Conservation (phyloP, 2,113 vertebrate species). For the Ailuropoda melanoleuca region DNA sequence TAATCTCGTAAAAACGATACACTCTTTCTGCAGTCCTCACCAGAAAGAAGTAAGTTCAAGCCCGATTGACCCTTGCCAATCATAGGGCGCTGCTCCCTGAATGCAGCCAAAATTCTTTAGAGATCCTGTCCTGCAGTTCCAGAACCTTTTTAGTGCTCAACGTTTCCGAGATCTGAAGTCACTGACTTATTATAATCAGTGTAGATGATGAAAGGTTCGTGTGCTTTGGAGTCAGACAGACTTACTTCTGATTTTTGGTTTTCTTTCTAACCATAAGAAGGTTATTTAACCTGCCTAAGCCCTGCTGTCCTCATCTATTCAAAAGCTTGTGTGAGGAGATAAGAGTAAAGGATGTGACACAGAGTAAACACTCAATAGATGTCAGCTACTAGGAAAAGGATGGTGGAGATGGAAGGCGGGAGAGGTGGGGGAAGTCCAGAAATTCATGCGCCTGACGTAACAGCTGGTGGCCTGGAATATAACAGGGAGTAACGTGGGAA, state of each 20-base stretch:
- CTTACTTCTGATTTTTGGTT: not conserved
- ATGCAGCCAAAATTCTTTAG: not conserved
- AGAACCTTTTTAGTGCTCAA: not conserved
- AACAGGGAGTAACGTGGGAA: not conserved
- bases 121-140: not conserved
- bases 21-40: not conserved
- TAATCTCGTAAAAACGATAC: not conserved
- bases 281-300: not conserved
- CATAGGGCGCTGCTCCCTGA: accelerated
- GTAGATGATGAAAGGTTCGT: not conserved
- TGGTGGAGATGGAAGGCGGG: not conserved
- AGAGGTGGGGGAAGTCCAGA: not conserved
- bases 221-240: not conserved
- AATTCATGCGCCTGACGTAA: not conserved
- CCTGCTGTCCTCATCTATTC: not conserved
- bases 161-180: not conserved
- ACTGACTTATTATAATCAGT: not conserved
- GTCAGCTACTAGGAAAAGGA: not conserved
- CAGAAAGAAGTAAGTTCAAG: not conserved
- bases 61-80: not conserved
- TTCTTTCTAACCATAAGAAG: not conserved
- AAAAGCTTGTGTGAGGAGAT: not conserved
- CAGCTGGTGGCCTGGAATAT: not conserved
- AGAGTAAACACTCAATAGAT: not conserved
- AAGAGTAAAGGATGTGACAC: not conserved